phyloP scores from a whole-genome alignment of 2,797 vertebrate species.

The Acridotheres tristis region DNA sequence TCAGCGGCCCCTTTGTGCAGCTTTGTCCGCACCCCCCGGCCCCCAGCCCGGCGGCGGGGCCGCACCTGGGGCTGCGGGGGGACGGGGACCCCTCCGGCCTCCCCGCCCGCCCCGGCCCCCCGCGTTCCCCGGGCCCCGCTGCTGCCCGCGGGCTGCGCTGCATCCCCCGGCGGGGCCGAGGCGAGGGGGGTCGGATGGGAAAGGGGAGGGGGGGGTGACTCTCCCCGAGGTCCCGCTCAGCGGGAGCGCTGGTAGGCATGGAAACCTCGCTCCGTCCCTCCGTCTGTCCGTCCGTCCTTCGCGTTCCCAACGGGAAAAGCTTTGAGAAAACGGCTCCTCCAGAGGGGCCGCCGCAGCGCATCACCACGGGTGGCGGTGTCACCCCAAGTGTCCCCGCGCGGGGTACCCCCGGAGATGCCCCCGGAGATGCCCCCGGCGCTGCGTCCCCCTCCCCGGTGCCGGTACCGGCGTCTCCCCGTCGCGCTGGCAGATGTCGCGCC shows the following conservation, averaged over 20 bases:
- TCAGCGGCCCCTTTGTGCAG: conserved; percentile 25
- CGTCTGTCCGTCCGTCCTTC: not conserved
- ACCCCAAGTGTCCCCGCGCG: not conserved
- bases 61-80: not conserved
- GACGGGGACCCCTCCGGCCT: not conserved
- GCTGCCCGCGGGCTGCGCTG: not conserved
- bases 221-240: not conserved
- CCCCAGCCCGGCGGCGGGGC: not conserved
- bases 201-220: not conserved
- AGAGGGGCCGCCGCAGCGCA: not conserved
- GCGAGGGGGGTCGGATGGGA: not conserved
- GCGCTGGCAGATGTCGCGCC: not conserved
- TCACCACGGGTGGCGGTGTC: not conserved
- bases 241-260: not conserved
- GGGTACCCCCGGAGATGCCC: not conserved
- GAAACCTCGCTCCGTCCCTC: not conserved
- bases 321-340: not conserved
- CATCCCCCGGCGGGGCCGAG: not conserved
- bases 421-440: not conserved
- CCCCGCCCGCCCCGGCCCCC: rapidly evolving
- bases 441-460: not conserved
- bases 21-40: not conserved
- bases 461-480: not conserved
- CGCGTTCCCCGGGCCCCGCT: not conserved
- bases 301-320: not conserved